These are phyloP conservation scores for Nibea albiflora DNA, from an alignment of 2,113 vertebrate genomes.

Conservation along the genomic window DNA sequence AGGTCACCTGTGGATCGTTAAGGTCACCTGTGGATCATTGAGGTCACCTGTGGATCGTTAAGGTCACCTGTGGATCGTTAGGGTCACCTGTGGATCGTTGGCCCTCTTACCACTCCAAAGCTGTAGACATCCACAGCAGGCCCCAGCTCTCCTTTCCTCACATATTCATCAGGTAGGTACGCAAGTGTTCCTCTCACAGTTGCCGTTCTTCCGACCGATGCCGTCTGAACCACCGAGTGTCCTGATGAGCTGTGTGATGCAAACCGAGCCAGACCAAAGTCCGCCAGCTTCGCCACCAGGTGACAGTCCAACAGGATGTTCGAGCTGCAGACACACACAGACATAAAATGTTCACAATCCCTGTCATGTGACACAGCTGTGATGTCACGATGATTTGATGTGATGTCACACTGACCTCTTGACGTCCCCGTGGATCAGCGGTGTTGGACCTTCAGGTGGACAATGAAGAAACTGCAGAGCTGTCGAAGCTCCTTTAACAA, in stretches of 20 bases:
- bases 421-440: conserved; percentile 91
- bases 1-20: too few species aligned
- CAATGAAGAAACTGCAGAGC: conserved; percentile 90
- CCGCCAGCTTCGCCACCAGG: conserved; percentile 87
- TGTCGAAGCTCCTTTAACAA: conserved; percentile 84
- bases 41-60: too few species aligned
- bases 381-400: not conserved
- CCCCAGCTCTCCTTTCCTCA: conserved; percentile 84
- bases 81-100: too few species aligned
- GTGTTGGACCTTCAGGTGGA: conserved; percentile 72
- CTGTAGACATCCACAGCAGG: conserved; percentile 89
- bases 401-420: conserved; percentile 84
- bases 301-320: conserved; percentile 90
- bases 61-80: too few species aligned
- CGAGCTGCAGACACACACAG: conserved; percentile 79
- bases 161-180: conserved; percentile 90
- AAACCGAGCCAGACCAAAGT: conserved; percentile 91
- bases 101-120: conserved; percentile 90
- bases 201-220: conserved; percentile 81
- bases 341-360: not conserved
- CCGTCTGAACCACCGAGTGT: conserved; percentile 70
- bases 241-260: conserved; percentile 39
- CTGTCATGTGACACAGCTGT: not conserved
- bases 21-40: too few species aligned
- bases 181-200: conserved; percentile 89